Evolutionary conservation across 2,888 invertebrate species (phyloP).

Genomic region (Tipula helvola): DNA sequence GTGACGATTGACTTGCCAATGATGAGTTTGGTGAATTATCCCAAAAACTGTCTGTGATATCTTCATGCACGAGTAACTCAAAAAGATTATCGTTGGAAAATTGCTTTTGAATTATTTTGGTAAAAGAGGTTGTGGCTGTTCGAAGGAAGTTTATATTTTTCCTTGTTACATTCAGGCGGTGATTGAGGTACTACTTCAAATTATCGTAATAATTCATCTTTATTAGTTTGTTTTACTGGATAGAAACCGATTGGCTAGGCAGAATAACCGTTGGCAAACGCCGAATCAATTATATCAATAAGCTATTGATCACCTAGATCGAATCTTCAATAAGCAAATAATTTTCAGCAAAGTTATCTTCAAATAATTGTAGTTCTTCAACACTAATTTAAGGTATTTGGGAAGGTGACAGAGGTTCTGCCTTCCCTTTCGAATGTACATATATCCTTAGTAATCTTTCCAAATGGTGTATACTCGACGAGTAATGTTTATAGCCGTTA

Average conservation of each 20-base stretch:
- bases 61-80: constrained; percentile 23
- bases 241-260: constrained; percentile 14
- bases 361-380: constrained; percentile 18
- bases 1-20: constrained; percentile 22
- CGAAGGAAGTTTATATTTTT: background rate
- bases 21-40: constrained; percentile 22
- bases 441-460: constrained; percentile 20
- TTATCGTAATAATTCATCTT: constrained; percentile 48
- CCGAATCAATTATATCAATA: constrained; percentile 52
- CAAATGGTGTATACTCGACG: background rate
- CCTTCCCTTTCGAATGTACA: constrained; percentile 32
- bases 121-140: background rate
- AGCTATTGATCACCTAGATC: constrained; percentile 62
- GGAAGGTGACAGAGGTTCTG: constrained; percentile 31
- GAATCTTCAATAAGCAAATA: no score
- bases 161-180: constrained; percentile 39
- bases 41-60: constrained; percentile 17
- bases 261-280: constrained; percentile 47
- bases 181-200: constrained; percentile 67
- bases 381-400: constrained; percentile 22
- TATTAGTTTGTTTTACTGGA: constrained; percentile 25
- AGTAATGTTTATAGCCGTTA: constrained; percentile 50
- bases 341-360: constrained; percentile 20
- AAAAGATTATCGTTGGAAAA: background rate
- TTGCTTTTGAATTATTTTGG: background rate